Conservation (phyloP, 2,113 vertebrate genomes). For the Tautogolabrus adspersus region DNA sequence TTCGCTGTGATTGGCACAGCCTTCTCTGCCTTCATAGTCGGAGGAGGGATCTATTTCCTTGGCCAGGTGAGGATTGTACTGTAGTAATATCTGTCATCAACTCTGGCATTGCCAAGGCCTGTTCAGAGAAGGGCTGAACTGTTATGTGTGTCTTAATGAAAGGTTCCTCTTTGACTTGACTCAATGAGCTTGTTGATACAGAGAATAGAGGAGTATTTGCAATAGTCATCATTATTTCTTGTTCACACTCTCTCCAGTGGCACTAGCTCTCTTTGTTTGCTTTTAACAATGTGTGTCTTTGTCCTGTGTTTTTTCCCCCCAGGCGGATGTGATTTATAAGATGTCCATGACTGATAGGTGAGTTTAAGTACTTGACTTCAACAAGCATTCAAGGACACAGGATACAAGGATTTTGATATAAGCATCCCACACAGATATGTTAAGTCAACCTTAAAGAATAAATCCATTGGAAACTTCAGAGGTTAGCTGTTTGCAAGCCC, state of each 20-base stretch:
- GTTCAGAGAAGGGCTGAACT: neutral
- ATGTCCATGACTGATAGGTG: slow-evolving; percentile 99
- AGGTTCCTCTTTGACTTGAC: neutral
- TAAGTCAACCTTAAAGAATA: too few species aligned
- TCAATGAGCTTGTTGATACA: neutral
- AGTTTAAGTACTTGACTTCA: slow-evolving; percentile 53
- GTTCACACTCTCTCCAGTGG: neutral
- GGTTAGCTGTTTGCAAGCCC: neutral
- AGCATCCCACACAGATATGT: too few species aligned
- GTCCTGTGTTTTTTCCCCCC: slow-evolving; percentile 19
- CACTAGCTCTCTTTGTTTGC: neutral
- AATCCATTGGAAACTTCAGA: neutral
- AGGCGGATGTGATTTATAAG: slow-evolving; percentile 99
- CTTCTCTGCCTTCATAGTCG: slow-evolving; percentile 98
- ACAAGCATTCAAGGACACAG: neutral
- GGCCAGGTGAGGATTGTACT: slow-evolving; percentile 88
- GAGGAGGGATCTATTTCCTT: slow-evolving; percentile 98
- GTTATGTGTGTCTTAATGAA: neutral
- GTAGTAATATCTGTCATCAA: neutral
- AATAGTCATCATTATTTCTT: neutral
- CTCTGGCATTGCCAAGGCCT: neutral
- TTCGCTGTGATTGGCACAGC: slow-evolving; percentile 98
- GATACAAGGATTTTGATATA: neutral
- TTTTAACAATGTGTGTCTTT: slow-evolving; percentile 2
- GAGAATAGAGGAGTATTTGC: neutral